Percentiles rank a stretch among this genome's conserved stretches.
Conservation (phyloP, 2,888 invertebrate species). For the Arge pagana region DNA sequence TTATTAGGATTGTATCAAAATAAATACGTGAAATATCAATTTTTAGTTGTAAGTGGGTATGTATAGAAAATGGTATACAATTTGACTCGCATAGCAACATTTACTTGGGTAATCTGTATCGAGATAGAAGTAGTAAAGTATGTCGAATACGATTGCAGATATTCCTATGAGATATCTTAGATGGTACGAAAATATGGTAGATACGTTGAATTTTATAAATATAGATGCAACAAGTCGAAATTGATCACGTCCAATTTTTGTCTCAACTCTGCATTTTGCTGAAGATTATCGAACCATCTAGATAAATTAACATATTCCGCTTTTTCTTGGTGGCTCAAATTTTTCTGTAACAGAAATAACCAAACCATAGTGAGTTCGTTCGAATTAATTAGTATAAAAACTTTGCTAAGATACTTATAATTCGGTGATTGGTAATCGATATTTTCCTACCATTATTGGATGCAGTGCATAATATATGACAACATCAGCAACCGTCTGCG, state of each 20-base stretch:
- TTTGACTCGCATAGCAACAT: too few species aligned
- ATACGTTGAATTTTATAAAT: conserved; percentile 47
- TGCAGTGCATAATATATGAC: conserved; percentile 71
- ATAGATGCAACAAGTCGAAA: conserved; percentile 54
- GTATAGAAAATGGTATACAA: too few species aligned
- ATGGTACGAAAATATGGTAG: too few species aligned
- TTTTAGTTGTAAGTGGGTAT: too few species aligned
- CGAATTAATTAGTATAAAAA: conserved; percentile 19
- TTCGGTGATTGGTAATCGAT: not conserved
- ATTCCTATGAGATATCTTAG: too few species aligned
- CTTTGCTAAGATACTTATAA: not conserved
- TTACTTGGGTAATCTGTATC: too few species aligned
- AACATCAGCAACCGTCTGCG: conserved; percentile 70
- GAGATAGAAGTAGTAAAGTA: too few species aligned
- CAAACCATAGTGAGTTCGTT: conserved; percentile 21
- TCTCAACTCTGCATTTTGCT: conserved; percentile 69
- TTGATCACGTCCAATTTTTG: conserved; percentile 59
- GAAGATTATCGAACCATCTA: conserved; percentile 79
- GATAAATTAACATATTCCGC: conserved; percentile 73
- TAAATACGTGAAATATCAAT: too few species aligned
- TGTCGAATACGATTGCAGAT: too few species aligned
- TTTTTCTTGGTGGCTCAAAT: conserved; percentile 67
- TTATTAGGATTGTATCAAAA: too few species aligned
- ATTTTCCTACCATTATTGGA: conserved; percentile 67
- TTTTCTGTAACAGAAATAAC: conserved; percentile 62